phyloP scores from a whole-genome alignment of 1,140 invertebrate genomes.

The Lasioglossum baleicum region DNA sequence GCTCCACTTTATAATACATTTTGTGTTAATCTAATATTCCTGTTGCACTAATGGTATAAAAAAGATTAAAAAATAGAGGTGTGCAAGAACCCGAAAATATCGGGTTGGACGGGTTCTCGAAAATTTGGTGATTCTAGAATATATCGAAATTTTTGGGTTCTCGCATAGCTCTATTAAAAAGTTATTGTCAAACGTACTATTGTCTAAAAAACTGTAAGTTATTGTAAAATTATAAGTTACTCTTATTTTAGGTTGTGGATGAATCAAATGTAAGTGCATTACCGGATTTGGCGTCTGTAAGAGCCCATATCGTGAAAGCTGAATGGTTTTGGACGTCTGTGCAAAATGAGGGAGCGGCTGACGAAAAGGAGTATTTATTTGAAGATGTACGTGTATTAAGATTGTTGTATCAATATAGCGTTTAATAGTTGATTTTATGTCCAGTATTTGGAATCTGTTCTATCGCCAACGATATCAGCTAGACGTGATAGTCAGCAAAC shows the following conservation, averaged over 20 bases:
- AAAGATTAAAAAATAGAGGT: not conserved
- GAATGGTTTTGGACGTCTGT: conserved; percentile 99
- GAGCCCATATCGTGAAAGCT: conserved; percentile 89
- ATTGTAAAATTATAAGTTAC: conserved; percentile 20
- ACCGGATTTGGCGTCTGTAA: conserved; percentile 82
- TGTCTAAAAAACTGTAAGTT: not conserved
- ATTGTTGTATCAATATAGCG: conserved; percentile 33
- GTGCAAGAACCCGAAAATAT: no score
- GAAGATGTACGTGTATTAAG: conserved; percentile 83
- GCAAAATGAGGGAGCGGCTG: conserved; percentile 95
- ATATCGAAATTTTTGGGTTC: no score
- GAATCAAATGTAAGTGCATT: conserved; percentile 86
- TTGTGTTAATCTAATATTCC: not conserved
- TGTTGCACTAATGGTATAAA: not conserved
- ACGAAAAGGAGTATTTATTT: conserved; percentile 93
- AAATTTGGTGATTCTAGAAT: no score
- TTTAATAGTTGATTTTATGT: conserved; percentile 50
- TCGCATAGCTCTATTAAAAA: not conserved
- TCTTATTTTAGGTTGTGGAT: conserved; percentile 86
- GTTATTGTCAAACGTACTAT: not conserved
- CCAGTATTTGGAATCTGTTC: conserved; percentile 82
- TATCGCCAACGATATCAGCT: conserved; percentile 80
- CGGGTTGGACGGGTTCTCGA: no score
- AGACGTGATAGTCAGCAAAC: conserved; percentile 76
- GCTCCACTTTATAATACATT: not conserved